phyloP scores from a whole-genome alignment of 2,888 invertebrate genomes.

The Dinocampus coccinellae region DNA sequence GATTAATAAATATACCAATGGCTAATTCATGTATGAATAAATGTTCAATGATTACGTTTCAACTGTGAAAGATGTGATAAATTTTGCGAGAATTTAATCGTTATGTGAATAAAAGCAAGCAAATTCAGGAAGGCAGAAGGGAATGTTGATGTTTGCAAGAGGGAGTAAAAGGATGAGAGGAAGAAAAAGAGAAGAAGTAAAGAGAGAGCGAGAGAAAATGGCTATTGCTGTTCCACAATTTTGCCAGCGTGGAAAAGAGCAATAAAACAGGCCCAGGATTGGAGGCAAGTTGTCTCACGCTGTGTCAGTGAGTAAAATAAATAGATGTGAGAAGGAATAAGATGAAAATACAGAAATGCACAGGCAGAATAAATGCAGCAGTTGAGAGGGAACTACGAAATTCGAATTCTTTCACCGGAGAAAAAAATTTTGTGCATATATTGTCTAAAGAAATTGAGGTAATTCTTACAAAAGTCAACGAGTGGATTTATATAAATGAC shows the following conservation, averaged over 20 bases:
- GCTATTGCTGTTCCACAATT: not conserved
- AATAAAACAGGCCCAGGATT: not conserved
- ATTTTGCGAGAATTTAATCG: slow-evolving; percentile 5
- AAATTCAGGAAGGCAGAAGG: not conserved
- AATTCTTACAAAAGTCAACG: too few species aligned
- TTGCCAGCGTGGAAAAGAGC: not conserved
- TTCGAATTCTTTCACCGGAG: too few species aligned
- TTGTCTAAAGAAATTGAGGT: too few species aligned
- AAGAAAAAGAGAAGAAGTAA: not conserved
- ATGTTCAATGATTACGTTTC: not conserved
- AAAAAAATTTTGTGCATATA: too few species aligned
- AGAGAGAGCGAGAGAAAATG: not conserved
- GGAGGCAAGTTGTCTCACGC: slow-evolving; percentile 3
- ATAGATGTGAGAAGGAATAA: not conserved
- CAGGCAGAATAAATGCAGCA: not conserved
- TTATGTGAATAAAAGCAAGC: not conserved
- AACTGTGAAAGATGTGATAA: slow-evolving; percentile 8
- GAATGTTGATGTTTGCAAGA: not conserved
- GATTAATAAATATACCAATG: not conserved
- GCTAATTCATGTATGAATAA: not conserved
- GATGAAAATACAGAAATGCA: not conserved
- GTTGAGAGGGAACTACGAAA: not conserved
- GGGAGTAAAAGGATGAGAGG: not conserved
- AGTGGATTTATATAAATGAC: too few species aligned
- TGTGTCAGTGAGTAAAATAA: not conserved